Conservation (phyloP, 2,888 invertebrate species). For the Nysson spinosus region DNA sequence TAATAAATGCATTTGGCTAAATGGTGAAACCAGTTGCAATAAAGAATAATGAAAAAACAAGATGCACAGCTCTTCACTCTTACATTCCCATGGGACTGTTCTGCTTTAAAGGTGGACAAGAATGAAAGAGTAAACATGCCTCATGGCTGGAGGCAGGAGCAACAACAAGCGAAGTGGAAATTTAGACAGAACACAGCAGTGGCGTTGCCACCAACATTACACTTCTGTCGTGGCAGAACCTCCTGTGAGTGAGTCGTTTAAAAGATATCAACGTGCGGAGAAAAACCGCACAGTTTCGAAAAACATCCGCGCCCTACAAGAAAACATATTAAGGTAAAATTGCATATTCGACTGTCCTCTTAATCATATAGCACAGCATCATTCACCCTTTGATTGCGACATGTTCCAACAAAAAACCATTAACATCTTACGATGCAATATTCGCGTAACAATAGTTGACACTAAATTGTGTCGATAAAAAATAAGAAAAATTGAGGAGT, state of each 20-base stretch:
- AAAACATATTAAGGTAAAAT: constrained; percentile 68
- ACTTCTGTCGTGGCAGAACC: constrained; percentile 54
- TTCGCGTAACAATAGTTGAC: no score
- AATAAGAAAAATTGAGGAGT: no score
- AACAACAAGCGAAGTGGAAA: constrained; percentile 70
- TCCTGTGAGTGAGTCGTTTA: constrained; percentile 63
- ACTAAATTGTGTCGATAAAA: no score
- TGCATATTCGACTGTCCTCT: constrained; percentile 1
- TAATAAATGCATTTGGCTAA: no score
- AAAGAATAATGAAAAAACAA: background rate
- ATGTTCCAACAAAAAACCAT: no score
- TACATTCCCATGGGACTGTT: background rate
- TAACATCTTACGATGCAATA: no score
- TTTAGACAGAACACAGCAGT: constrained; percentile 67
- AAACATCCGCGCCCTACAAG: constrained; percentile 62
- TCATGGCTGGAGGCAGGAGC: constrained; percentile 75
- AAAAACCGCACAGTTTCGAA: constrained; percentile 56
- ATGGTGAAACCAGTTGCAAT: no score
- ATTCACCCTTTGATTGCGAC: no score
- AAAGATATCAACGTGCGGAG: constrained; percentile 61
- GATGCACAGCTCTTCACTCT: background rate
- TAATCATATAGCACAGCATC: no score
- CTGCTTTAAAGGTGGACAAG: constrained; percentile 65
- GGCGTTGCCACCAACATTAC: constrained; percentile 59
- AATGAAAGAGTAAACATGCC: constrained; percentile 73